Evolutionary conservation across 2,888 invertebrate species (phyloP), one percentile per base, ranked within the genome.

Genomic region (Coelogynopora nodosa): DNA sequence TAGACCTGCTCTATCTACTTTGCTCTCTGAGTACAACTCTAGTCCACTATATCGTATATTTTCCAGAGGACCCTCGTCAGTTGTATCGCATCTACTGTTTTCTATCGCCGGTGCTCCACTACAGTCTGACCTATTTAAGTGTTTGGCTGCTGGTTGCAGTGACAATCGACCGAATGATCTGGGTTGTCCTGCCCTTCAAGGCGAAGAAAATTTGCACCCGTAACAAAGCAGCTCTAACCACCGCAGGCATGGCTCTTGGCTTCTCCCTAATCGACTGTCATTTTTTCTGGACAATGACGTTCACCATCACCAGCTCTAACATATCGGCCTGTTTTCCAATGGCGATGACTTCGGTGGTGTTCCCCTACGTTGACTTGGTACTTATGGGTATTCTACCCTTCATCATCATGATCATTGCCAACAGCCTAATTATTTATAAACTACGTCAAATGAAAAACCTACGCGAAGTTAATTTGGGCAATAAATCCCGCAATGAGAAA

Each of bases 161-260:
- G 5, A 86, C 86, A 26, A 31, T 87, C 0, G 87, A 87, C 67
- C 87, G 87, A 18, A 87, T 87, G 87, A 74, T 87, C 29, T 87
- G 87, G 87, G 87, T 87, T 2, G 87, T 87, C 31, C 26, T 86
- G n/a, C 87, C 87, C 29, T 87, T 87, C 67, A 87, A 87, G 80
- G 87, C 87, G 10, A 87, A 30, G 27, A 67, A 87, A 30, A 67
- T 87, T 29, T 87, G 87, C 26, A 87, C 87, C 0, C 31, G 29
- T 18, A 0, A 74, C 31, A 67, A 29, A 0, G 86, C 87, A 27
- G 87, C 49, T 2, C 1, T 67, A 27, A 81, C 81, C 2, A 87
- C 28, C 0, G 18, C 18, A 0, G 29, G 30, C 13, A 49, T 87
- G 28, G 28, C 23, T 0, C 28, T 31, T 18, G 31, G 31, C 18